Base-by-base conservation (phyloP, 37 sponge, comb jelly and placozoan species). In the Spongia lamella region DNA sequence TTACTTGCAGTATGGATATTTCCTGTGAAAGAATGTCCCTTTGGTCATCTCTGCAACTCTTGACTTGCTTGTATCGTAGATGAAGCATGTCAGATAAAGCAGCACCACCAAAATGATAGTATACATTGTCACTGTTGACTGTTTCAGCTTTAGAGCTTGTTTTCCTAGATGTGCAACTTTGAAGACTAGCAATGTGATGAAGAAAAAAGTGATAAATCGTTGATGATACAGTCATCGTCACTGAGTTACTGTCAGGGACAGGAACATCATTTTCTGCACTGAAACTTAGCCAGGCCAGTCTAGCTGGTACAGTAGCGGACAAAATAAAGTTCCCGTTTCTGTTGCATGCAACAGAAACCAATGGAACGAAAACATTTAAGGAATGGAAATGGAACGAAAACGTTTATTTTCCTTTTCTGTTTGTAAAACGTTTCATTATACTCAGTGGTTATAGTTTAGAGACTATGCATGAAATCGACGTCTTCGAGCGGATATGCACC, bases 31-130 rank as follows among this genome's bases (percentile, higher is more conserved):
- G 7, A 25, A 2, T 75, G 9, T 61, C 76, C 27, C 24, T 58
- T 21, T 75, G 57, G 6, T 59, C n/a, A n/a, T n/a, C n/a, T n/a
- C n/a, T 31, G 35, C 58, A 27, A 3, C 27, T 26, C 7, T 72
- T 22, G 5, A 22, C 20, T 29, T 72, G 15, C n/a, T 72, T 24
- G 37, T 72, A 72, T 56, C 73, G 56, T 17, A 22, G 6, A 53
- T 53, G 56, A 4, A 72, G 36, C 73, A 72, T 72, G 20, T 13
- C n/a, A 30, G 58, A 38, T 7, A 72, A 13, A 25, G 73, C 73
- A 33, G 58, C 73, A 16, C 73, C 73, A 26, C 73, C 20, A 29
- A 72, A 72, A 20, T 59, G 9, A 29, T 56, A 55, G 32, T 72
- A 72, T 15, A 72, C 73, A 29, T 20, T 15, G 16, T 33, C 38